Percentiles rank a stretch among this genome's conserved stretches.
phyloP scores from a whole-genome alignment of 2,888 invertebrate genomes.

The Drosophila falleni region DNA sequence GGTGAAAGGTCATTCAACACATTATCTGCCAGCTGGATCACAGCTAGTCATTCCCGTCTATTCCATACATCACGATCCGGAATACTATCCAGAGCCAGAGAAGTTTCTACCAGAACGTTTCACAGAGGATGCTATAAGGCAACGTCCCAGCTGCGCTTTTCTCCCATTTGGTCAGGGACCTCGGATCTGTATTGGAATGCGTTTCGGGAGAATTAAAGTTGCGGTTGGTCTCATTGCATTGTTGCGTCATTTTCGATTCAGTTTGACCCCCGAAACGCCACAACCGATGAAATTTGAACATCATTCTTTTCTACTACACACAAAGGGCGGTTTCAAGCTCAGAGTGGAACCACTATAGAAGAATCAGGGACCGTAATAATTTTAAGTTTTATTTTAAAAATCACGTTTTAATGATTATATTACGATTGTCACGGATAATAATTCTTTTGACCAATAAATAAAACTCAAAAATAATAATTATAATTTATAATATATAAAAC shows the following conservation, averaged over 20 bases:
- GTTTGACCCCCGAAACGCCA: slow-evolving; percentile 42
- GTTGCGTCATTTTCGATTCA: slow-evolving; percentile 63
- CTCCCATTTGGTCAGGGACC: slow-evolving; percentile 83
- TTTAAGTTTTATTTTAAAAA: too few relatives aligned
- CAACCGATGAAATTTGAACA: slow-evolving; percentile 53
- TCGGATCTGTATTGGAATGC: slow-evolving; percentile 79
- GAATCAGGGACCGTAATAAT: too few relatives aligned
- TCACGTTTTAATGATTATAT: too few relatives aligned
- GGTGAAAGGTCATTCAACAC: slow-evolving; percentile 61
- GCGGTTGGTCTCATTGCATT: slow-evolving; percentile 66
- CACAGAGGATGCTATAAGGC: slow-evolving; percentile 86
- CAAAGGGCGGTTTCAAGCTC: slow-evolving; percentile 59
- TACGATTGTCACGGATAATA: too few relatives aligned
- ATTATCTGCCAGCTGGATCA: slow-evolving; percentile 43
- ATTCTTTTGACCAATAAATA: too few relatives aligned
- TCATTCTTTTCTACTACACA: slow-evolving; percentile 49
- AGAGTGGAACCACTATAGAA: slow-evolving; percentile 43
- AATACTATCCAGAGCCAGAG: slow-evolving; percentile 87
- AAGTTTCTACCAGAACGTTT: slow-evolving; percentile 88
- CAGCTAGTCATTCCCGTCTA: slow-evolving; percentile 86
- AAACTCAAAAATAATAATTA: too few relatives aligned
- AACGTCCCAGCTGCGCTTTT: slow-evolving; percentile 74
- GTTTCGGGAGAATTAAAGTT: slow-evolving; percentile 78
- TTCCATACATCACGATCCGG: slow-evolving; percentile 87
- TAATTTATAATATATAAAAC: too few relatives aligned